phyloP scores from a whole-genome alignment of 2,113 vertebrate genomes.

The Jacana jacana region DNA sequence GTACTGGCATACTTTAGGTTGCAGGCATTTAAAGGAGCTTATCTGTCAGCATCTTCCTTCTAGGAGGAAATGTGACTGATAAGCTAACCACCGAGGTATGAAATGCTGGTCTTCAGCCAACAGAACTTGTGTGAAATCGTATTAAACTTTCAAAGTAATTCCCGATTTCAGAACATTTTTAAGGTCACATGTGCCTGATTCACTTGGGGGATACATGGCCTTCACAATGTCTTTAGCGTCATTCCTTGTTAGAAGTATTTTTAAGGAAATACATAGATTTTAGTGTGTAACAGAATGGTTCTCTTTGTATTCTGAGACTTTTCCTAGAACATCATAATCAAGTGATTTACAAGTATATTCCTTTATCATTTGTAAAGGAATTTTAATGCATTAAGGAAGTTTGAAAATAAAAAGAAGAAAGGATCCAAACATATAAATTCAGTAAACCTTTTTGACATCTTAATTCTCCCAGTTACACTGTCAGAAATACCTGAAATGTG shows the following conservation, averaged over 20 bases:
- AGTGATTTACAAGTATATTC: not conserved
- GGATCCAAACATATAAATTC: not conserved
- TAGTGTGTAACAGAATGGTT: rapidly evolving
- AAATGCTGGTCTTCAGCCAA: not conserved
- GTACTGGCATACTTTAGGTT: not conserved
- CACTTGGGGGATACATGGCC: not conserved
- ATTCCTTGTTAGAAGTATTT: not conserved
- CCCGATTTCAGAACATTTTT: not conserved
- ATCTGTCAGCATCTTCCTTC: not conserved
- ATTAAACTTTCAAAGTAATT: not conserved
- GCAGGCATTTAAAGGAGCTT: not conserved
- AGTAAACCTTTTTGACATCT: not conserved
- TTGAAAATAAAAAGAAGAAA: not conserved
- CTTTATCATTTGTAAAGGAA: not conserved
- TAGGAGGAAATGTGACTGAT: not conserved
- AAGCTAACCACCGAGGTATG: not conserved
- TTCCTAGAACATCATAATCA: not conserved
- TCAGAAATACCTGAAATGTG: not conserved
- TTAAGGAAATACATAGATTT: not conserved
- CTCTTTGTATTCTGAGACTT: not conserved
- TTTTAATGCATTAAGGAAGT: not conserved
- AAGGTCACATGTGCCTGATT: not conserved
- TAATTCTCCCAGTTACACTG: not conserved
- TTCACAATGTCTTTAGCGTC: not conserved
- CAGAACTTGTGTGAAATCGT: not conserved